Base-by-base conservation (phyloP, 2,113 vertebrate species). In the Camelus dromedarius region DNA sequence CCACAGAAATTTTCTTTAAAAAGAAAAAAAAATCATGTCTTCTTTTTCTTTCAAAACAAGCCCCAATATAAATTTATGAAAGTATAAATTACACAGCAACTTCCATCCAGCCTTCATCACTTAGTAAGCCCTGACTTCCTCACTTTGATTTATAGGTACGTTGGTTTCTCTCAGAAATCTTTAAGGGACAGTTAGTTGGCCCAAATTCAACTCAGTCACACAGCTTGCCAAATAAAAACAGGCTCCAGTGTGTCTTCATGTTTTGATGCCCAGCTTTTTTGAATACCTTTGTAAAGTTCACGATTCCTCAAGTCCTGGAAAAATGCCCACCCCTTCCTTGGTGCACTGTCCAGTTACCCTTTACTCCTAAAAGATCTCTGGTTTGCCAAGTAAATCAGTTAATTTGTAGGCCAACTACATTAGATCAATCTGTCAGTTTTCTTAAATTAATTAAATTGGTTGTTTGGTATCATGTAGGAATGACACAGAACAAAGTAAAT, bases 261-360 rank as follows among this genome's bases (percentile, higher is more conserved):
- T 89, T 88, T 88, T 91, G 85, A 91, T 75, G 24, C 11, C 5
- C 62, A 88, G 80, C 70, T 88, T 84, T 91, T 87, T 95, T 69
- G 8, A 72, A 83, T 69, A 24, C 11, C 15, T 88, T 88, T 76
- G 52, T 19, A 73, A 82, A 77, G 60, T 50, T 83, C 30, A 67
- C 2, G 13, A 9, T 28, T 93, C 15, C n/a, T 89, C 22, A 3
- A 89, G 24, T 60, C 56, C 46, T 86, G 13, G 69, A 38, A 86
- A 89, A 67, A 84, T 60, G 56, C 73, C 73, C 28, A 62, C 0
- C 16, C 20, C 8, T 46, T 73, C 20, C 8, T 38, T 73, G 19
- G 6, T 42, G 24, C 16, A 62, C 24, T 73, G 52, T 79, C 91
- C 20, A 67, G 54, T 46, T 82, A 93, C 2, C 8, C 50, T 90